Evolutionary conservation across 2,888 invertebrate genomes (phyloP).

Genomic region (Lacanobia oleracea): DNA sequence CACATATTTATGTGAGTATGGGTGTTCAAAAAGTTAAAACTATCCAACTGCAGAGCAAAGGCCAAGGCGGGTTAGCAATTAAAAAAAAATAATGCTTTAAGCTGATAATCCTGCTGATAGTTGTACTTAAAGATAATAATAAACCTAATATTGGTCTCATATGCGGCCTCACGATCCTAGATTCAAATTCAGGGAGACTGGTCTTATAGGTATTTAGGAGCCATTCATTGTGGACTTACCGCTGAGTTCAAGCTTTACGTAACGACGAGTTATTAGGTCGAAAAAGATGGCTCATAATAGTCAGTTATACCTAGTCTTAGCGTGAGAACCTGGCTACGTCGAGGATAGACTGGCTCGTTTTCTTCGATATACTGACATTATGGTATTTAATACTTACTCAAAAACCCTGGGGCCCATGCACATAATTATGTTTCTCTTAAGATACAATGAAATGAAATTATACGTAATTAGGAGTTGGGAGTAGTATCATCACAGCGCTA

Average conservation of each 20-base stretch:
- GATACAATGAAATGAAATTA: background rate
- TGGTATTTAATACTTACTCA: background rate
- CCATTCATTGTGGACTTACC: constrained; percentile 57
- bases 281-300: constrained; percentile 60
- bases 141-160: background rate
- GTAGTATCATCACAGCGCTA: too few relatives aligned
- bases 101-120: background rate
- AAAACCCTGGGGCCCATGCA: too few relatives aligned
- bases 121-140: background rate
- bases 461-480: too few relatives aligned
- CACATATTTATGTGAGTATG: too few relatives aligned
- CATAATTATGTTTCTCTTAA: too few relatives aligned
- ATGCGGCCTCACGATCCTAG: background rate
- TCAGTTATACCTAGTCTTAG: constrained; percentile 35
- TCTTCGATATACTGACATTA: background rate
- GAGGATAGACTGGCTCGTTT: constrained; percentile 5
- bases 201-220: constrained; percentile 34
- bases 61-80: background rate
- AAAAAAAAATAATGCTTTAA: background rate
- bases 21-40: too few relatives aligned
- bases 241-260: constrained; percentile 47
- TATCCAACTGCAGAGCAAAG: too few relatives aligned
- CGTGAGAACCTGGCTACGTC: constrained; percentile 22
- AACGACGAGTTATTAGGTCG: constrained; percentile 56
- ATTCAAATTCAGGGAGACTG: constrained; percentile 39